Percentiles rank a stretch among this genome's conserved stretches.
These are phyloP conservation scores for Diarsia brunnea DNA, from an alignment of 2,888 invertebrate genomes.

Conservation along the genomic window DNA sequence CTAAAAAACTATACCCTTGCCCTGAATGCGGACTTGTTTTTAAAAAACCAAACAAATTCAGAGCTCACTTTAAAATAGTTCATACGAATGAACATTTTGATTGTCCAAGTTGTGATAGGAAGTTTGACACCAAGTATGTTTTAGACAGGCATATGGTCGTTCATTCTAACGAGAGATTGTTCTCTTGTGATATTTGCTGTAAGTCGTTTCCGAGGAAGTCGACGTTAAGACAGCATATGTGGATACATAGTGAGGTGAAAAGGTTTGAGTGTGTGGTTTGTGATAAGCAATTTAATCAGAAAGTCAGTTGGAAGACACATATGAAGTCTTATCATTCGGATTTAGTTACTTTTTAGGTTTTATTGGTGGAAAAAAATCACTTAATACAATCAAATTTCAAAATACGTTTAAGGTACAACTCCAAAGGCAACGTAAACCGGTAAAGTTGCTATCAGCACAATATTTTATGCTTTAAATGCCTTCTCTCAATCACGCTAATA, in stretches of 20 bases:
- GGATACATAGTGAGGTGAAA: constrained; percentile 83
- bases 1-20: constrained; percentile 76
- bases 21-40: constrained; percentile 76
- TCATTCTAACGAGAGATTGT: constrained; percentile 86
- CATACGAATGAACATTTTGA: constrained; percentile 77
- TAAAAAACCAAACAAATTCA: constrained; percentile 70
- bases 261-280: constrained; percentile 79
- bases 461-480: too few relatives aligned
- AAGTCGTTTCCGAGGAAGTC: constrained; percentile 83
- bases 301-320: constrained; percentile 79
- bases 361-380: too few relatives aligned
- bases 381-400: background rate
- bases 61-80: constrained; percentile 76
- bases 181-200: constrained; percentile 84
- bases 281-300: constrained; percentile 79
- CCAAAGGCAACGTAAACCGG: background rate
- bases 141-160: constrained; percentile 86
- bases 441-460: background rate
- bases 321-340: constrained; percentile 84
- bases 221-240: constrained; percentile 81
- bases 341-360: constrained; percentile 61
- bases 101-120: constrained; percentile 79
- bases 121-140: constrained; percentile 83
- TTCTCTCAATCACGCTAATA: background rate
- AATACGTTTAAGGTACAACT: background rate